These are phyloP conservation scores for Limenitis camilla DNA, from an alignment of 2,888 invertebrate species.

Conservation along the genomic window DNA sequence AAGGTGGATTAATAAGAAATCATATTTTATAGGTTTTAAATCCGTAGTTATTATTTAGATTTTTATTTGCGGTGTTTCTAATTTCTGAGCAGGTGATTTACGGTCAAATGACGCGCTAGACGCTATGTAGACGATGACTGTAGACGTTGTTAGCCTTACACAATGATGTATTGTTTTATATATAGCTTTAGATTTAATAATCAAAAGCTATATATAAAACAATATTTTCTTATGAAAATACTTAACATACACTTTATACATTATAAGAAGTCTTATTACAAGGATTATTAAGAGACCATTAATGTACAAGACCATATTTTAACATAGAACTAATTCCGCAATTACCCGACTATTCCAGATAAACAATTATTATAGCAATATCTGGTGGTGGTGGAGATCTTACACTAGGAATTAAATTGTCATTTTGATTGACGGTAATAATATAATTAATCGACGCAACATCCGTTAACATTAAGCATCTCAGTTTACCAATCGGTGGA, in stretches of 20 bases:
- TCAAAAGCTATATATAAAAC: too few relatives aligned
- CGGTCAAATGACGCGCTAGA: conserved; percentile 49
- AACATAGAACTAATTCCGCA: too few relatives aligned
- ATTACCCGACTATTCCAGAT: too few relatives aligned
- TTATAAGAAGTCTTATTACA: too few relatives aligned
- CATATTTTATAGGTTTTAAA: conserved; percentile 72
- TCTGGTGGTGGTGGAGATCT: too few relatives aligned
- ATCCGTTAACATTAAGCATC: conserved; percentile 40
- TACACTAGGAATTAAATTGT: neutral
- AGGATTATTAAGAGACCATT: too few relatives aligned
- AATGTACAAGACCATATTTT: too few relatives aligned
- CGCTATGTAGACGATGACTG: conserved; percentile 45
- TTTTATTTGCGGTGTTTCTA: conserved; percentile 63
- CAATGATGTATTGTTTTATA: conserved; percentile 30
- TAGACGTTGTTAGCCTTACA: conserved; percentile 23
- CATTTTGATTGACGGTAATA: conserved; percentile 8
- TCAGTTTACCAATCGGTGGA: conserved; percentile 48
- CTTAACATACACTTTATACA: too few relatives aligned
- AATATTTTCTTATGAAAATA: too few relatives aligned
- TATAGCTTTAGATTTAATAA: neutral
- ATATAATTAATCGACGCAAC: conserved; percentile 41
- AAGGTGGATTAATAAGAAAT: conserved; percentile 66
- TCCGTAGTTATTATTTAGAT: conserved; percentile 61
- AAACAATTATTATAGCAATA: too few relatives aligned
- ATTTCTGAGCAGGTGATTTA: conserved; percentile 66